Evolutionary conservation across 1,140 invertebrate species (phyloP).

Genomic region (Brachionus manjavacas): DNA sequence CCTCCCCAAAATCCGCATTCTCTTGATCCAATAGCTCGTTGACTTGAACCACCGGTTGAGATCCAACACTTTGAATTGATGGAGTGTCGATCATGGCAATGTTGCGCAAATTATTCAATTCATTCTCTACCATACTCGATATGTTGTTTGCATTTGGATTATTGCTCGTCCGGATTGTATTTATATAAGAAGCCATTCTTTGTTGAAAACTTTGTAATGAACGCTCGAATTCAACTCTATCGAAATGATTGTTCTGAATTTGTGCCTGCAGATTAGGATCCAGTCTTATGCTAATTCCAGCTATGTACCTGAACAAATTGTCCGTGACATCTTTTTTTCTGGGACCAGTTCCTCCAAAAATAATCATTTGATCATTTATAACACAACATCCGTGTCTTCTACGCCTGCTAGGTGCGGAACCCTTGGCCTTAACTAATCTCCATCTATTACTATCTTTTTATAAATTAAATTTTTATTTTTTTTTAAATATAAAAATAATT

Average conservation of each 20-base stretch:
- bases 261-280: background rate
- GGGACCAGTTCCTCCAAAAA: slow-evolving; percentile 73
- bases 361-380: slow-evolving; percentile 65
- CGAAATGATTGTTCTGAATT: background rate
- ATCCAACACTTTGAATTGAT: background rate
- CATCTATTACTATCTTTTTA: slow-evolving; percentile 63
- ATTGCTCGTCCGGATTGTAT: background rate
- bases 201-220: background rate
- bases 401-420: slow-evolving; percentile 61
- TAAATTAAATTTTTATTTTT: background rate
- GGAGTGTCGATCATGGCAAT: background rate
- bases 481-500: too few species aligned
- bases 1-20: background rate
- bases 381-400: slow-evolving; percentile 71
- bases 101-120: background rate
- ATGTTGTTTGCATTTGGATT: background rate
- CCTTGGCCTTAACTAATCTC: slow-evolving; percentile 63
- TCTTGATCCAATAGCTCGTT: background rate
- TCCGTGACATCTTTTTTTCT: background rate
- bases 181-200: background rate
- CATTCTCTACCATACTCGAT: background rate
- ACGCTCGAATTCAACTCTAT: background rate
- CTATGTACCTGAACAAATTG: background rate
- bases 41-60: background rate
- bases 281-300: background rate